phyloP scores from a whole-genome alignment of 2,888 invertebrate species.

The Rapana venosa region DNA sequence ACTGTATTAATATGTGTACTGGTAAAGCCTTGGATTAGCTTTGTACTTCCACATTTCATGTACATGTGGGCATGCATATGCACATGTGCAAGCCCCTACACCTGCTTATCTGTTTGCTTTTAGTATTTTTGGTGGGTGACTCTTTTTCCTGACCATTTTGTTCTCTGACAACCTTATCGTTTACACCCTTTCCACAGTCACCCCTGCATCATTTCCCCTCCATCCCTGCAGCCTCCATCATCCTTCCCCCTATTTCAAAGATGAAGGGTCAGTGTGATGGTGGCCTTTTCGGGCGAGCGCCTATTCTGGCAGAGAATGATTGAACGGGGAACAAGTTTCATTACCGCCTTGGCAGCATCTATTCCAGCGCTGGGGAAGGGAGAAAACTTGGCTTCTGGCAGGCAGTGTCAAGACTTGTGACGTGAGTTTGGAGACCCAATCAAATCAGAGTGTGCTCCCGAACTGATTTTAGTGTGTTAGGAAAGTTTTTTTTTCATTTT shows the following conservation, averaged over 20 bases:
- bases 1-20: too few species aligned
- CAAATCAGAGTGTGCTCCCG: not conserved
- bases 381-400: slow-evolving; percentile 28
- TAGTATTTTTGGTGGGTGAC: too few species aligned
- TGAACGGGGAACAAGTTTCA: slow-evolving; percentile 36
- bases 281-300: slow-evolving; percentile 26
- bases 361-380: slow-evolving; percentile 15
- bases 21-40: too few species aligned
- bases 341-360: slow-evolving; percentile 28
- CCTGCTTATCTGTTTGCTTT: too few species aligned
- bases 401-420: slow-evolving; percentile 25
- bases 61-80: too few species aligned
- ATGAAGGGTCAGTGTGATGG: slow-evolving; percentile 2
- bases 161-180: too few species aligned
- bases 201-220: too few species aligned
- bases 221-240: not conserved
- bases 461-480: slow-evolving; percentile 29
- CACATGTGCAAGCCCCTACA: too few species aligned
- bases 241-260: slow-evolving; percentile 16
- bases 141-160: too few species aligned
- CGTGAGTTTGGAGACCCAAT: slow-evolving; percentile 35
- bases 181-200: too few species aligned
- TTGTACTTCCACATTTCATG: too few species aligned
- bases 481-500: not conserved
- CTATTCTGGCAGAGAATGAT: slow-evolving; percentile 24